Percentiles rank a stretch among this genome's conserved stretches.
phyloP scores from a whole-genome alignment of 1,140 invertebrate genomes.

The Papilio machaon region DNA sequence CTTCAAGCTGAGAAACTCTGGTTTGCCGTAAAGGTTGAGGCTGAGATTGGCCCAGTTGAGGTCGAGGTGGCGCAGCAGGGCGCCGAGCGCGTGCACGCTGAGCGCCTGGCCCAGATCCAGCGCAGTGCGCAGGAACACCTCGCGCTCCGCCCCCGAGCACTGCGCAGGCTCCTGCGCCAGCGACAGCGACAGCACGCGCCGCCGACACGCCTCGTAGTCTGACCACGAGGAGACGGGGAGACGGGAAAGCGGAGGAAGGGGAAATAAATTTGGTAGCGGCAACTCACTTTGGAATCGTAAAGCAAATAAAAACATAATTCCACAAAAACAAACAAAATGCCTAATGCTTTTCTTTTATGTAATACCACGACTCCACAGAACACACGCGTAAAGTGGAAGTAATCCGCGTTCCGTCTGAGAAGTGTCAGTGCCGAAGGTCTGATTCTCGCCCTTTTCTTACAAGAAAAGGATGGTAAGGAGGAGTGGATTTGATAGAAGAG shows the following conservation, averaged over 20 bases:
- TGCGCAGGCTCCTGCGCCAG: conserved; percentile 84
- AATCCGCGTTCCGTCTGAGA: too few species aligned
- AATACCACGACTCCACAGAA: too few species aligned
- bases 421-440: too few species aligned
- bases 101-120: conserved; percentile 86
- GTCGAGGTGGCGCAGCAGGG: conserved; percentile 88
- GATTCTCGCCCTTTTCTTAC: too few species aligned
- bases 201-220: conserved; percentile 85
- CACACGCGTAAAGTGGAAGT: too few species aligned
- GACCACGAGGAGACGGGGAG: conserved; percentile 34
- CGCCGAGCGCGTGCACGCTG: conserved; percentile 88
- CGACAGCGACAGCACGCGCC: conserved; percentile 83
- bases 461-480: too few species aligned
- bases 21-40: conserved; percentile 82
- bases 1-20: conserved; percentile 84
- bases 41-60: conserved; percentile 83
- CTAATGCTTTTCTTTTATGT: neutral
- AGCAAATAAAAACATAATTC: neutral
- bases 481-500: too few species aligned
- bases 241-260: too few species aligned
- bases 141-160: conserved; percentile 83
- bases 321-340: neutral
- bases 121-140: conserved; percentile 85
- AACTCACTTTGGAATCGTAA: too few species aligned
- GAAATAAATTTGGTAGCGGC: too few species aligned